Conservation (phyloP, 2,113 vertebrate genomes). For the Chaetura pelagica region DNA sequence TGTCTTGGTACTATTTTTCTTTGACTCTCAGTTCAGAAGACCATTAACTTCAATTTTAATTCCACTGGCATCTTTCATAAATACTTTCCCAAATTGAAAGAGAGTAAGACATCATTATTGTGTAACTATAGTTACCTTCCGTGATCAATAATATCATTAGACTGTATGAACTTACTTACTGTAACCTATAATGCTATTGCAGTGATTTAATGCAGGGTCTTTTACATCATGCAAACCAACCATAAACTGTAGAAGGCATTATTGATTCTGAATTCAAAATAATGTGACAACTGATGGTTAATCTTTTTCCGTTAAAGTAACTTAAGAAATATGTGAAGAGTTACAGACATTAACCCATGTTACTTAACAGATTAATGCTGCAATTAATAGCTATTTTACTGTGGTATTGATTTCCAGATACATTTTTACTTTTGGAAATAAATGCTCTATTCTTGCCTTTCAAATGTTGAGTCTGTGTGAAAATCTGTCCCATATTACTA, state of each 20-base stretch:
- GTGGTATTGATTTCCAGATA: not conserved
- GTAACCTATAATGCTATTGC: not conserved
- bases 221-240: not conserved
- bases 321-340: not conserved
- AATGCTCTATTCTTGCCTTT: not conserved
- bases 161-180: not conserved
- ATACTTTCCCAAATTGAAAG: not conserved
- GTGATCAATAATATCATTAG: not conserved
- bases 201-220: not conserved
- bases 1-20: not conserved
- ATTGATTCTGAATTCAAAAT: not conserved
- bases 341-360: not conserved
- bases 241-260: not conserved
- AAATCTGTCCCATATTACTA: not conserved
- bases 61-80: not conserved
- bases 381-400: not conserved
- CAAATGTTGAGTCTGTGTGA: not conserved
- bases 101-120: not conserved
- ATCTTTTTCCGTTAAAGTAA: not conserved
- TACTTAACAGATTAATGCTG: not conserved
- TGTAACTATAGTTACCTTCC: not conserved
- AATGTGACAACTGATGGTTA: not conserved
- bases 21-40: not conserved
- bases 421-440: not conserved
- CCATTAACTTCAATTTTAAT: not conserved